Base-by-base conservation (phyloP, 2,888 invertebrate genomes). In the Eurytoma californica region DNA sequence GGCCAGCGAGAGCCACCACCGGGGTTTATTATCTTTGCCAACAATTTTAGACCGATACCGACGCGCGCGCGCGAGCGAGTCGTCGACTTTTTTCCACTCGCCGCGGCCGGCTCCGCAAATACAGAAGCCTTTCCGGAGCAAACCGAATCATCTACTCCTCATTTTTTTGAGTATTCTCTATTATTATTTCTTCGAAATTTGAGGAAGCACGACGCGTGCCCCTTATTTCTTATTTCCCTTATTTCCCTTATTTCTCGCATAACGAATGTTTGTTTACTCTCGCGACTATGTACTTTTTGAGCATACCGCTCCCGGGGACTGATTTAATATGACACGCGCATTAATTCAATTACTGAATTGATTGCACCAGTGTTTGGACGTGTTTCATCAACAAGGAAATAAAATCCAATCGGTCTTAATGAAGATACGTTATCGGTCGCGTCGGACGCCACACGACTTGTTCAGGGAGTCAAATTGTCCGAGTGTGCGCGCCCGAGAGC, bases 361-460 rank as follows among this genome's bases (percentile, higher is more conserved):
- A 72, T 61, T 55, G 55, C 73, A 73, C 20, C 68, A 72, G 13
- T 67, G 72, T 65, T 51, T 57, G n/a, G 24, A 60, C 49, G 49
- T 70, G 58, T 66, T 63, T 30, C 65, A 60, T 74, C 72, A 72
- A 72, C 76, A 76, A 80, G 55, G 76, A 80, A 80, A 80, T 57
- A 63, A 72, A 72, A 47, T 63, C 63, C 67, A 72, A 72, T 77
- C 65, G 63, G 58, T 72, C 72, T 80, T 77, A 80, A 80, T 80
- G 72, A 80, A 77, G 80, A 80, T 80, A 77, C 65, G 76, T 69
- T 77, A 80, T 80, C 80, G 80, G 76, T 51, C 72, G 49, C 9
- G 9, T 24, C 61, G 28, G 53, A 20, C 51, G 72, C 9, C 39
- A 53, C 39, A 51, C 53, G 18, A 14, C 30, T 61, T 63, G 39